Base-by-base conservation (phyloP, 2,113 vertebrate species). In the Meleagris gallopavo region DNA sequence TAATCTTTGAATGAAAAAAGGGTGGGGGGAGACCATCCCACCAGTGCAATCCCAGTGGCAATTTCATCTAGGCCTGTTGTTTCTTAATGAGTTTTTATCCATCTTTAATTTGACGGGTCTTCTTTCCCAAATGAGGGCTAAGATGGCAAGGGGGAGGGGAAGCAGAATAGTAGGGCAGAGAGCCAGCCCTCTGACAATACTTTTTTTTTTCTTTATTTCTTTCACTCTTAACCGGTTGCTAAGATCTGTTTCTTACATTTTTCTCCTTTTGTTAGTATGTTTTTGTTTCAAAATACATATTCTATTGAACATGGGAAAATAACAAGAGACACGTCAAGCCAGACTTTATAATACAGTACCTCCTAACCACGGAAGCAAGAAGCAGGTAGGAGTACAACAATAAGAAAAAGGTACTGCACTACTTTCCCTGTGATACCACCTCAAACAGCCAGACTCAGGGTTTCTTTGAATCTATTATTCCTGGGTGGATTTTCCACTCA, bases 81-180 rank as follows among this genome's bases (percentile, higher is more conserved):
- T 94, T 95, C 41, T 82, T 92, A 92, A 96, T 96, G 89, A 86
- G 52, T 73, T 95, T 96, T 96, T 88, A 84, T 74, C 92, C 78
- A 85, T 93, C 79, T 94, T 87, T 96, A 96, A 90, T 96, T 94
- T 94, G 86, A 93, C 0, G 0, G 34, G 75, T 89, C 76, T 94
- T 91, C 77, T 91, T 93, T 94, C 76, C 60, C 69, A 67, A 77
- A 91, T 61, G 87, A 93, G 10, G 15, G 11, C 48, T 80, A 70
- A 85, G 41, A 83, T 57, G 43, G 41, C 41, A 85, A 77, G 38
- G 40, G 58, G 74, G 54, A 69, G 14, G 27, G 36, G 21, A 88
- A 84, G 58, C 8, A 82, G 40, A 82, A 40, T 8, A 52, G 19
- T 16, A 85, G 30, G 54, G 60, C 66, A 92, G 50, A 60, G 14